Evolutionary conservation across 2,113 vertebrate species (phyloP).

Genomic region (Alosa alosa): DNA sequence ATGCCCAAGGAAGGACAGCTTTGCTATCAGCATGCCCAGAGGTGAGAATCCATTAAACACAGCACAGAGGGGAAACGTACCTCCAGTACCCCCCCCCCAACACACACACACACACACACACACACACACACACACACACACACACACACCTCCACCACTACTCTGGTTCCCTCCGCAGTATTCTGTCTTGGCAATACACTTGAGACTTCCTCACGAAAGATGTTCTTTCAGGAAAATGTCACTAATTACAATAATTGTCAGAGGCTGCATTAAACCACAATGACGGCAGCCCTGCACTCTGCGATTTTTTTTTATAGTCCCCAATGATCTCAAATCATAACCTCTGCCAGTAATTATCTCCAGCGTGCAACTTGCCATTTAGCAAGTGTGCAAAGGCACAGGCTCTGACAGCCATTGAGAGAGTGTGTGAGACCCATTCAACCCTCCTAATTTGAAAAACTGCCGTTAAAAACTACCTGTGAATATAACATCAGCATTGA

Average conservation of each 20-base stretch:
- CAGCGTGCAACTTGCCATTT: background rate
- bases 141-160: background rate
- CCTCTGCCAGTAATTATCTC: background rate
- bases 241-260: background rate
- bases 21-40: constrained; percentile 12
- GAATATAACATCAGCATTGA: background rate
- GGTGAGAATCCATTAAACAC: constrained; percentile 10
- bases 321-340: background rate
- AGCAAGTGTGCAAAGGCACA: background rate
- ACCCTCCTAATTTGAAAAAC: background rate
- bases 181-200: background rate
- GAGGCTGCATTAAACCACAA: background rate
- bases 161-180: background rate
- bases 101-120: no score
- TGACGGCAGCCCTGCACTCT: background rate
- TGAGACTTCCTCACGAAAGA: background rate
- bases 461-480: background rate
- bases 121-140: background rate
- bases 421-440: background rate
- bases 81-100: background rate
- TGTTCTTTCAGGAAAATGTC: background rate
- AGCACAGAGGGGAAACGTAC: background rate
- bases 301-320: background rate
- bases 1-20: constrained; percentile 6
- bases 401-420: background rate